Evolutionary conservation across 2,888 invertebrate species (phyloP).

Genomic region (Theretra japonica): DNA sequence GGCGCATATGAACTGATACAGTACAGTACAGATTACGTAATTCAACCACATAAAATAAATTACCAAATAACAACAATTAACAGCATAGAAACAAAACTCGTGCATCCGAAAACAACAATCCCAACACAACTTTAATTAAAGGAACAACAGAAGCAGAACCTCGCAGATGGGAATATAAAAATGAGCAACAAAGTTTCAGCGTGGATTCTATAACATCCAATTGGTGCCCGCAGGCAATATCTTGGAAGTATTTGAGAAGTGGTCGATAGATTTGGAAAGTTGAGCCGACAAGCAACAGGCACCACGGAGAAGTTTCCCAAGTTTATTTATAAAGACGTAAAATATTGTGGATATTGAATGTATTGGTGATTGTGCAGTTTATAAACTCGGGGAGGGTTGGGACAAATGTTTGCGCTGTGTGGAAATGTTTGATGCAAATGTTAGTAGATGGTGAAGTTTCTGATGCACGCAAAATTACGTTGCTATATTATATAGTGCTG

Average conservation of each 20-base stretch:
- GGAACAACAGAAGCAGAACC: background rate
- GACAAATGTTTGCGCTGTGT: background rate
- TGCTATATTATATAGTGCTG: no score
- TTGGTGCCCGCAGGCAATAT: slow-evolving; percentile 20
- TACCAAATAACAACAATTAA: background rate
- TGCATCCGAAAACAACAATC: background rate
- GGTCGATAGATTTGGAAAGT: slow-evolving; percentile 35
- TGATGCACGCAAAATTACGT: no score
- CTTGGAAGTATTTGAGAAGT: slow-evolving; percentile 22
- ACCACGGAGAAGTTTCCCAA: slow-evolving; percentile 32
- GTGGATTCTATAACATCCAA: slow-evolving; percentile 26
- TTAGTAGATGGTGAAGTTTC: background rate
- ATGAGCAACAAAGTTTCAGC: slow-evolving; percentile 19
- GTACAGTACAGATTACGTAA: no score
- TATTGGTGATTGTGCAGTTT: slow-evolving; percentile 12
- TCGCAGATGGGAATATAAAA: slow-evolving; percentile 1
- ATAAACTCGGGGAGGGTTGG: background rate
- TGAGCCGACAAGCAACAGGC: slow-evolving; percentile 42
- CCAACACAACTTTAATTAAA: background rate
- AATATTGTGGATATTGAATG: slow-evolving; percentile 23
- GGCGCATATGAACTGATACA: no score
- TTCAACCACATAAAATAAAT: no score
- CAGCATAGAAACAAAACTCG: background rate
- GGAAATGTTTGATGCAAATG: background rate
- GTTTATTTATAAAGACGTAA: slow-evolving; percentile 27